Evolutionary conservation across 2,113 vertebrate species (phyloP).

Genomic region (Brachyhypopomus occidentalis): DNA sequence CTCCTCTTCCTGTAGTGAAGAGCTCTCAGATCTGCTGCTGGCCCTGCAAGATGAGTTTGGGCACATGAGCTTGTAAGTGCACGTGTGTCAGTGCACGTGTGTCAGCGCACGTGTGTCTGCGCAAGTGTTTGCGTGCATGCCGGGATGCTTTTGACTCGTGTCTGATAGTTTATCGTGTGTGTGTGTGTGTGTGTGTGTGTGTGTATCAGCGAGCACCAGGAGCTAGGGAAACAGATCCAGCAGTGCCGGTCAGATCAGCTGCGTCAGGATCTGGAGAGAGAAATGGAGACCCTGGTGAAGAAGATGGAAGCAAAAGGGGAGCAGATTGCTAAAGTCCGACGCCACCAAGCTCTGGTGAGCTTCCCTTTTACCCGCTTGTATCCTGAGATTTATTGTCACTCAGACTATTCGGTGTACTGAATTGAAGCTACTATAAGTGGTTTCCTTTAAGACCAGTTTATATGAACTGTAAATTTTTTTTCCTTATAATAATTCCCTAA

Average conservation of each 20-base stretch:
- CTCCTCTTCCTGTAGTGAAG: constrained; percentile 74
- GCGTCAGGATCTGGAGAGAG: constrained; percentile 65
- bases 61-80: constrained; percentile 90
- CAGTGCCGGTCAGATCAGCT: constrained; percentile 63
- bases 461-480: too few species aligned
- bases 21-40: constrained; percentile 84
- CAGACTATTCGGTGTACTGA: too few species aligned
- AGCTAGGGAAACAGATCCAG: constrained; percentile 52
- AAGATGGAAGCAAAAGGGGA: constrained; percentile 94
- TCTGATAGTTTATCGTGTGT: not conserved
- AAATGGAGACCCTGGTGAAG: constrained; percentile 82
- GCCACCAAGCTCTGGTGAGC: constrained; percentile 81
- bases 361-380: too few species aligned
- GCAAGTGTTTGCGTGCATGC: not conserved
- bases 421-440: too few species aligned
- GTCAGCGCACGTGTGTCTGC: constrained; percentile 45
- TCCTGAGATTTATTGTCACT: too few species aligned
- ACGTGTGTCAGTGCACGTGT: not conserved
- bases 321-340: constrained; percentile 88
- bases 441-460: too few species aligned
- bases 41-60: constrained; percentile 91
- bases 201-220: constrained; percentile 65
- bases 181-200: constrained; percentile 13
- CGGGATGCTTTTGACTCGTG: too few species aligned
- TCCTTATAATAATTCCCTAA: too few species aligned